Evolutionary conservation across 1,140 invertebrate genomes (phyloP).

Genomic region (Pseudomyrmex sp.): DNA sequence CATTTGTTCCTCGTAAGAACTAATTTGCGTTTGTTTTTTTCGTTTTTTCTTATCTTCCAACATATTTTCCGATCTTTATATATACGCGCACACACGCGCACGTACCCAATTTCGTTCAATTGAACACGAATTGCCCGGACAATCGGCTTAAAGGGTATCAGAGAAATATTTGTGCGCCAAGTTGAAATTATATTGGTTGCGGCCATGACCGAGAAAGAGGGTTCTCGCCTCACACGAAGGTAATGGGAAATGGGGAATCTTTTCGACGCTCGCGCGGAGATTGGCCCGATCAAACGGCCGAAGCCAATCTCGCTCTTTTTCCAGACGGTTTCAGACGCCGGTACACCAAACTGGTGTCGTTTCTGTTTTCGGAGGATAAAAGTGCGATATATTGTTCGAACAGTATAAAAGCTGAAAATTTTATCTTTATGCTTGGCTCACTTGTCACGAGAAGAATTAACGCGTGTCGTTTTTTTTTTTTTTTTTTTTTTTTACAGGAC

Average conservation of each 20-base stretch:
- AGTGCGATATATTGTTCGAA: slow-evolving; percentile 38
- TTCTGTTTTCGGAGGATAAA: slow-evolving; percentile 55
- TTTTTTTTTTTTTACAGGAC: slow-evolving; percentile 19
- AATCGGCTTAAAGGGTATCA: slow-evolving; percentile 33
- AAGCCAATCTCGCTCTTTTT: slow-evolving; percentile 55
- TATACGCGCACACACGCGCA: neutral
- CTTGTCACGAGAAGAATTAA: slow-evolving; percentile 26
- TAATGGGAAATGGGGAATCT: slow-evolving; percentile 56
- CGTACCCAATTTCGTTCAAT: slow-evolving; percentile 29
- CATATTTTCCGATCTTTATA: neutral
- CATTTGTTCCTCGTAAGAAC: neutral
- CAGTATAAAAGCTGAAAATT: slow-evolving; percentile 14
- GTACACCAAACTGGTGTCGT: neutral
- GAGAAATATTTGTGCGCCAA: slow-evolving; percentile 41
- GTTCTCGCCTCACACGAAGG: neutral
- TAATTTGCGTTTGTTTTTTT: neutral
- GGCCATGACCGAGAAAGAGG: neutral
- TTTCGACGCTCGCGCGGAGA: slow-evolving; percentile 39
- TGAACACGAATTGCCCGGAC: neutral
- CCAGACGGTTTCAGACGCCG: slow-evolving; percentile 7
- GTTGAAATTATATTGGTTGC: slow-evolving; percentile 60
- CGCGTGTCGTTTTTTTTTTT: neutral
- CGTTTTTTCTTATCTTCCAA: no score
- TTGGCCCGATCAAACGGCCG: slow-evolving; percentile 59
- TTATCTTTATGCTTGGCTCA: slow-evolving; percentile 8